Conservation (phyloP, 30 jellyfish, hydroid and myxozoan species). For the Turritopsis rubra region DNA sequence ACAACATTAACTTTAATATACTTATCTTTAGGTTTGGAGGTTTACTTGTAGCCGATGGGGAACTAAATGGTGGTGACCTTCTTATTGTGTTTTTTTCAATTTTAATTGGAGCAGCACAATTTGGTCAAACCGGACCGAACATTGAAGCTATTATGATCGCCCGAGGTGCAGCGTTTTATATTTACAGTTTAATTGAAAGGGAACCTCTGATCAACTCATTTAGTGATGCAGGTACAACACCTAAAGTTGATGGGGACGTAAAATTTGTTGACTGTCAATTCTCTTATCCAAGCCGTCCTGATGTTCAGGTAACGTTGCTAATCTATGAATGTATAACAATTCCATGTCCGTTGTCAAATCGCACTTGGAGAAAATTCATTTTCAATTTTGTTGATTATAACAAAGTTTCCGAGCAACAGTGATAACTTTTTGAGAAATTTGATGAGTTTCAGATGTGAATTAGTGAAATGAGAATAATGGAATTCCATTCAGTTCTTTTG, state of each 20-base stretch:
- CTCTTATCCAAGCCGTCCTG: conserved; percentile 76
- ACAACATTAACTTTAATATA: neutral
- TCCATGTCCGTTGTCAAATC: no score
- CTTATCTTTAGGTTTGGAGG: conserved; percentile 65
- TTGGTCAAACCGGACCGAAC: conserved; percentile 88
- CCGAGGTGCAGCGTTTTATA: conserved; percentile 83
- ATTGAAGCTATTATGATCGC: conserved; percentile 72
- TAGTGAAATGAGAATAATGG: no score
- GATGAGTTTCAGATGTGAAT: no score
- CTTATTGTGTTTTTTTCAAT: conserved; percentile 81
- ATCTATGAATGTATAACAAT: neutral
- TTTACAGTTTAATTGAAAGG: conserved; percentile 48
- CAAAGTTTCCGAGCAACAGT: no score
- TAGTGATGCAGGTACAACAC: conserved; percentile 46
- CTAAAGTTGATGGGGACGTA: conserved; percentile 51
- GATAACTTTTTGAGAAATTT: no score
- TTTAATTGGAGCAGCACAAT: conserved; percentile 80
- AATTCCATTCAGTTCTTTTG: no score
- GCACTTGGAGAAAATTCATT: no score
- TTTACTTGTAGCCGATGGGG: conserved; percentile 41
- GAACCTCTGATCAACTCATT: conserved; percentile 65
- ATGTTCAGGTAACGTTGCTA: conserved; percentile 36
- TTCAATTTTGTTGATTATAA: no score
- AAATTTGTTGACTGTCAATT: conserved; percentile 50
- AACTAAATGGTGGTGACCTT: conserved; percentile 64